Evolutionary conservation across 2,797 vertebrate genomes (phyloP).

Genomic region (Nyctibius grandis): DNA sequence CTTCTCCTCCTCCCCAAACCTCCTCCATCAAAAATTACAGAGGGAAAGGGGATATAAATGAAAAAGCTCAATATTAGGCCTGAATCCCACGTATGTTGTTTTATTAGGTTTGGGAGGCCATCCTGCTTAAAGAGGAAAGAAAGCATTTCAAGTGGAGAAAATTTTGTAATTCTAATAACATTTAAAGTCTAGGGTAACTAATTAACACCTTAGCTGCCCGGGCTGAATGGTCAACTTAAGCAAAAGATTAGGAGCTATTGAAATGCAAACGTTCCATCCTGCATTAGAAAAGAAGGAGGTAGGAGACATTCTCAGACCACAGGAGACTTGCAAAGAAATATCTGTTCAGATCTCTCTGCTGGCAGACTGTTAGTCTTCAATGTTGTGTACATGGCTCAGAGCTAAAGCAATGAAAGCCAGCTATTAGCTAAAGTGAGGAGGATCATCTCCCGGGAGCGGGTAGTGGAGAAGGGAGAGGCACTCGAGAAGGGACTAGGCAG

Average conservation of each 20-base stretch:
- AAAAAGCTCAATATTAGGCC: not conserved
- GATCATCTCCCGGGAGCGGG: not conserved
- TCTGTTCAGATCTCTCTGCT: not conserved
- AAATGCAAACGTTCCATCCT: not conserved
- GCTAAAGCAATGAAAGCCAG: not conserved
- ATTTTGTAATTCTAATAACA: not conserved
- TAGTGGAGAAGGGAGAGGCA: not conserved
- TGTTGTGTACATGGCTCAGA: not conserved
- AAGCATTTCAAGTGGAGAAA: not conserved
- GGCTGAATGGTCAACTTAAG: not conserved
- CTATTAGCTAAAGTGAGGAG: not conserved
- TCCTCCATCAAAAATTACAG: not conserved
- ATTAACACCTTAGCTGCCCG: not conserved
- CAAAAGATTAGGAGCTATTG: not conserved
- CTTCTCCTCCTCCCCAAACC: rapidly evolving
- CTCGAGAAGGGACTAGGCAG: not conserved
- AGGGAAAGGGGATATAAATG: not conserved
- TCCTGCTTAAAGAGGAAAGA: not conserved
- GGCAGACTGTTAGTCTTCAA: not conserved
- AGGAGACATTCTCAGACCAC: not conserved
- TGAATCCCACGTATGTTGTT: not conserved
- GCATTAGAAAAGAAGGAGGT: not conserved
- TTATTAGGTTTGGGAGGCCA: not conserved
- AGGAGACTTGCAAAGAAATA: not conserved
- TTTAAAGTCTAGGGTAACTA: not conserved